phyloP scores from a whole-genome alignment of 1,140 invertebrate species.

The Trichonephila clavata region DNA sequence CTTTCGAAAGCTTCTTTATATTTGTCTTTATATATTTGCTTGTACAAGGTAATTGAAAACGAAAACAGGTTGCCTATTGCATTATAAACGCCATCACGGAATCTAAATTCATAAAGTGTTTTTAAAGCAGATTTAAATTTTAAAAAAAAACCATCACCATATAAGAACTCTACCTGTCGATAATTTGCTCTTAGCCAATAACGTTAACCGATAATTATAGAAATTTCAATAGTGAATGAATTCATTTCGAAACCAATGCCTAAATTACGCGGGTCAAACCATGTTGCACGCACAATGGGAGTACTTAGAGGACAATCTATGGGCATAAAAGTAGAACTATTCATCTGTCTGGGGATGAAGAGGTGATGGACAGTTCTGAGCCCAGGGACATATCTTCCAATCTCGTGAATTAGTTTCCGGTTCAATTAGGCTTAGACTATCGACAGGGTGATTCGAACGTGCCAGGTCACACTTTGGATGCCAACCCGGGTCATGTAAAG shows the following conservation, averaged over 20 bases:
- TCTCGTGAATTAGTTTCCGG: background rate
- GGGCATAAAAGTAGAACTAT: background rate
- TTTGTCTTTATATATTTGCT: no score
- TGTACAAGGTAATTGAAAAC: no score
- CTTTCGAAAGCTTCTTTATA: no score
- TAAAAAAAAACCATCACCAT: no score
- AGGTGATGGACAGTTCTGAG: background rate
- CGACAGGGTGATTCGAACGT: background rate
- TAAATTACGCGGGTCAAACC: background rate
- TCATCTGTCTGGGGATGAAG: background rate
- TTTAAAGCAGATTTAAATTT: no score
- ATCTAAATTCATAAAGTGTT: no score
- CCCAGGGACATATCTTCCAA: background rate
- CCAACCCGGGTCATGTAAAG: background rate
- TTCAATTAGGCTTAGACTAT: constrained; percentile 4
- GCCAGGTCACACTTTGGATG: background rate
- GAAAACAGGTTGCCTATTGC: no score
- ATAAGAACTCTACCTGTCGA: no score
- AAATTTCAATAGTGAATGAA: background rate
- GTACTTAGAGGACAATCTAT: background rate
- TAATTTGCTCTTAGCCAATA: background rate
- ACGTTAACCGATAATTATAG: background rate
- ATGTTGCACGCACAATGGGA: background rate
- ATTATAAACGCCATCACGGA: no score
- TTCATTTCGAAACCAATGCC: background rate